Conservation (phyloP, 2,888 invertebrate species). For the Terebella lapidaria region DNA sequence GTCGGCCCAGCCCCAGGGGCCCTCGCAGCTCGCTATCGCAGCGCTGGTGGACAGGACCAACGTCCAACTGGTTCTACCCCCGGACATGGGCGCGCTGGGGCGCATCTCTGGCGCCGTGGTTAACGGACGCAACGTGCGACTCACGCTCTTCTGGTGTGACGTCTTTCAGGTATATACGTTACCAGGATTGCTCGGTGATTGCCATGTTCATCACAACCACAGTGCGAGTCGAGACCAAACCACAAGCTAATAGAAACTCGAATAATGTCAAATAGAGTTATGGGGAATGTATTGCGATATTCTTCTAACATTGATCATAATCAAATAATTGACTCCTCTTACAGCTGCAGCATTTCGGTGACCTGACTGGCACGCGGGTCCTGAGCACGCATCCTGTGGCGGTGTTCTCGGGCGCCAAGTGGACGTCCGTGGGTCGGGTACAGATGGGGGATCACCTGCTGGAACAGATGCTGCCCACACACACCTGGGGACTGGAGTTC, state of each 20-base stretch:
- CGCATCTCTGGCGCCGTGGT: neutral
- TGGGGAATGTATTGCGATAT: neutral
- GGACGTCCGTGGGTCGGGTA: slow-evolving; percentile 28
- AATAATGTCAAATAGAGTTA: neutral
- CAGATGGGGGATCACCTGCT: slow-evolving; percentile 35
- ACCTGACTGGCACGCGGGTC: slow-evolving; percentile 35
- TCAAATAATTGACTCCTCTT: neutral
- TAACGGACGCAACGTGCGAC: neutral
- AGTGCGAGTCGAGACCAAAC: no score
- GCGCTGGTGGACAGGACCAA: slow-evolving; percentile 1
- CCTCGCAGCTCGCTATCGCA: slow-evolving; percentile 8
- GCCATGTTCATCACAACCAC: no score
- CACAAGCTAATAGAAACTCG: no score
- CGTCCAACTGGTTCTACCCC: slow-evolving; percentile 1
- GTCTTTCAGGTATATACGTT: slow-evolving; percentile 11
- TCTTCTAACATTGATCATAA: no score
- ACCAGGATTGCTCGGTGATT: no score
- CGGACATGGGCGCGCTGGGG: neutral
- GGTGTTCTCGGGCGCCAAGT: slow-evolving; percentile 35
- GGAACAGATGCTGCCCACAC: slow-evolving; percentile 32
- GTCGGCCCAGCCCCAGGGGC: slow-evolving; percentile 7
- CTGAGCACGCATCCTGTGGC: slow-evolving; percentile 28
- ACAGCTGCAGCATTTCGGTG: slow-evolving; percentile 24
- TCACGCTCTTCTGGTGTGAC: neutral
- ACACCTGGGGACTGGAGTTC: slow-evolving; percentile 38